These are phyloP conservation scores for Hippoglossus stenolepis DNA, from an alignment of 2,113 vertebrate species.

Conservation along the genomic window DNA sequence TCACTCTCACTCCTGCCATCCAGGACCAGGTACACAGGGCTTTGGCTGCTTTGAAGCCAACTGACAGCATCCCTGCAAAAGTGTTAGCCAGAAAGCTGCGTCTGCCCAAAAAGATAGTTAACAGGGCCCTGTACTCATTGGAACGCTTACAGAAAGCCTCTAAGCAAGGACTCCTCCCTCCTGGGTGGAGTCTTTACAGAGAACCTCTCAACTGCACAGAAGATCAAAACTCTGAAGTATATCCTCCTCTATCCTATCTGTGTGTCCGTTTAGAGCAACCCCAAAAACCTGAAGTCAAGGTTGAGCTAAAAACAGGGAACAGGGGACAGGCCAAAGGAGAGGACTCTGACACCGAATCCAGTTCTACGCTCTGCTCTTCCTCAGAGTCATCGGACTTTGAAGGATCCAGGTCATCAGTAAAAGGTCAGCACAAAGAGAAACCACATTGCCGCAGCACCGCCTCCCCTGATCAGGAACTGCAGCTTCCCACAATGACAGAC, in stretches of 20 bases:
- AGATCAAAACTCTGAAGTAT: not conserved
- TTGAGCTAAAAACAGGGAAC: constrained; percentile 28
- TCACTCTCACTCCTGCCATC: constrained; percentile 66
- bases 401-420: constrained; percentile 33
- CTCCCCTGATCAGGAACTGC: constrained; percentile 6
- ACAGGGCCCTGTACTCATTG: constrained; percentile 86
- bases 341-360: constrained; percentile 65
- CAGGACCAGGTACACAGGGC: constrained; percentile 63
- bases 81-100: constrained; percentile 77
- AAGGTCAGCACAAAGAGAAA: constrained; percentile 8
- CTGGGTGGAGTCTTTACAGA: constrained; percentile 83
- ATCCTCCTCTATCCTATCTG: not conserved
- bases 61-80: constrained; percentile 75
- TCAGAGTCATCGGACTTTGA: constrained; percentile 58
- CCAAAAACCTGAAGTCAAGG: constrained; percentile 13
- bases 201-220: constrained; percentile 4
- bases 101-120: constrained; percentile 86
- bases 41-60: constrained; percentile 77
- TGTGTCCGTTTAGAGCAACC: constrained; percentile 7
- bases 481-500: constrained; percentile 80
- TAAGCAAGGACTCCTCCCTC: constrained; percentile 73
- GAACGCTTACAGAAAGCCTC: constrained; percentile 66
- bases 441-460: not conserved
- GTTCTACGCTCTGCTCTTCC: constrained; percentile 55
- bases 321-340: constrained; percentile 16